A percentile compares a stretch with the other conserved stretches of the same genome.
Conservation (phyloP, 2,113 vertebrate species). For the Struthio camelus region DNA sequence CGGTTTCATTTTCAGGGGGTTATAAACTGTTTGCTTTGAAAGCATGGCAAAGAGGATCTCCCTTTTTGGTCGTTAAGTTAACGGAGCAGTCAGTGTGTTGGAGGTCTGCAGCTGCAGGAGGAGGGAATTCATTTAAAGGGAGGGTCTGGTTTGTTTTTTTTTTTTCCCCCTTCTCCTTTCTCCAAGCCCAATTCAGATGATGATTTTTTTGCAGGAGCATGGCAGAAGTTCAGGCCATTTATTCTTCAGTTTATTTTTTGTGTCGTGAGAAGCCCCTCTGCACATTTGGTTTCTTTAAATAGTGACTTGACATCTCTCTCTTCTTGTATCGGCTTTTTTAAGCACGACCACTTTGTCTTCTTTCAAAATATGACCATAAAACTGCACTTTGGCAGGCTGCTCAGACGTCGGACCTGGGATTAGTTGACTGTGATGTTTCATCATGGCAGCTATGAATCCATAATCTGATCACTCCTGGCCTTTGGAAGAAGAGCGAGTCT, state of each 20-base stretch:
- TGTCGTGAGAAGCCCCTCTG: not conserved
- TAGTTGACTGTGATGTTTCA: not conserved
- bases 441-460: too few species aligned
- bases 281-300: not conserved
- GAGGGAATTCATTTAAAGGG: not conserved
- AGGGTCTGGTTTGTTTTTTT: not conserved
- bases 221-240: not conserved
- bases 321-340: not conserved
- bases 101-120: not conserved
- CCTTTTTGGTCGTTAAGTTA: not conserved
- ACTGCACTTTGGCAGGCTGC: not conserved
- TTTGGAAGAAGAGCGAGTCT: not conserved
- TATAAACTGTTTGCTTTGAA: not conserved
- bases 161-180: not conserved
- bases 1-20: not conserved
- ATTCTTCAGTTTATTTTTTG: not conserved
- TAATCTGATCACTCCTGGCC: not conserved
- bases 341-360: too few species aligned
- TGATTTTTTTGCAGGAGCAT: not conserved
- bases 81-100: not conserved
- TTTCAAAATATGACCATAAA: not conserved
- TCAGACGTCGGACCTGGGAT: not conserved
- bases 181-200: not conserved
- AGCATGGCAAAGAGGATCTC: not conserved
- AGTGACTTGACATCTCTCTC: not conserved